phyloP scores from a whole-genome alignment of 2,113 vertebrate species.

The Percina caprodes region DNA sequence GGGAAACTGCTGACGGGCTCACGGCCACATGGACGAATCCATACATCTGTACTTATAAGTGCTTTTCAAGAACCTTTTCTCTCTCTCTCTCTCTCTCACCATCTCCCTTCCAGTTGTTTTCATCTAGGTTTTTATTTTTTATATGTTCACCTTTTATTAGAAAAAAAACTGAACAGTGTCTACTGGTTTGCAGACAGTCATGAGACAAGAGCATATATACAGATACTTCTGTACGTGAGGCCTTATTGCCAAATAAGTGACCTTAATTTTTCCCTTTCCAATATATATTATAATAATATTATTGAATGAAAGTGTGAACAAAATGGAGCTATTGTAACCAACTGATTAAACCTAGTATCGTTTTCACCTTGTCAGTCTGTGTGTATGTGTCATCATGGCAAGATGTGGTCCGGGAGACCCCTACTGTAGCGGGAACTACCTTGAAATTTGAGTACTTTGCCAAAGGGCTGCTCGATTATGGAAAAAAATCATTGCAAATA shows the following conservation, averaged over 20 bases:
- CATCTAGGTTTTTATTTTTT: background rate
- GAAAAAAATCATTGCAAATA: too few relatives aligned
- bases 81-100: background rate
- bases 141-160: background rate
- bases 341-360: background rate
- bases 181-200: too few relatives aligned
- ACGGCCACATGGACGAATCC: conserved; percentile 44
- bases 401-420: too few relatives aligned
- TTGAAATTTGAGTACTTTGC: too few relatives aligned
- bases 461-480: too few relatives aligned
- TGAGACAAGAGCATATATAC: too few relatives aligned
- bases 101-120: background rate
- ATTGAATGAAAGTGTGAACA: background rate
- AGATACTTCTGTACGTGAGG: too few relatives aligned
- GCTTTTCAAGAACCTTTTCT: background rate
- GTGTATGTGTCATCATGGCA: too few relatives aligned
- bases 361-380: too few relatives aligned
- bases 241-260: too few relatives aligned
- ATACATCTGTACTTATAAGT: conserved; percentile 27
- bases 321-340: background rate
- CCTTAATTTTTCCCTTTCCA: background rate
- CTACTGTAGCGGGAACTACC: too few relatives aligned
- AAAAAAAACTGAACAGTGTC: too few relatives aligned
- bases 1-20: conserved; percentile 61
- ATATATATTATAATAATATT: background rate